Base-by-base conservation (phyloP, 2,888 invertebrate genomes). In the Coremacera marginata region DNA sequence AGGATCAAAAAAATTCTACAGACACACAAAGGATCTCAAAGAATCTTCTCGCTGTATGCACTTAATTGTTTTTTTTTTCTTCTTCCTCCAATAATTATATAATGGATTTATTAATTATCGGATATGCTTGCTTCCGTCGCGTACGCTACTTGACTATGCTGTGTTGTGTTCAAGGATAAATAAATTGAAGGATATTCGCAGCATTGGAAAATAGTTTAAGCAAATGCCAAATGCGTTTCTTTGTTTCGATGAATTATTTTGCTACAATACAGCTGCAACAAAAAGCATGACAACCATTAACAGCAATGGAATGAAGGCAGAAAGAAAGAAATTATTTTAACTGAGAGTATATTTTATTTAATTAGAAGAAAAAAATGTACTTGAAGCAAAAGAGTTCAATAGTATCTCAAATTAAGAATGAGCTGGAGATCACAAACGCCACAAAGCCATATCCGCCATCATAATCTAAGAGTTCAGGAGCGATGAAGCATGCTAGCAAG, bases 61-160 rank as follows among this genome's bases (percentile, higher is more conserved):
- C 31, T 37, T 31, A 27, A 31, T 31, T 65, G 25, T 37, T 65
- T 60, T 22, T 60, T 27, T 16, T 60, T 31, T 31, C 31, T 31
- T 22, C n/a, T 65, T 65, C 19, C 22, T 9, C 70, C 67, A 63
- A 44, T 77, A 74, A 77, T 57, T 74, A 65, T 70, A 70, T 74
- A 77, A 74, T 77, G 63, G 74, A 74, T 74, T 74, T 74, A 74
- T 70, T 74, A 70, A 77, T 74, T 77, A 70, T 44, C 19, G 67
- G 19, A 49, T 67, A 16, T 31, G 49, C 14, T 51, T 51, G 25
- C 68, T 51, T 19, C 27, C 51, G 49, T 51, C 25, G 63, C 63
- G 0, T 31, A 1, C 57, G 11, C 57, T 22, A 11, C 9, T 60
- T 25, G 9, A 27, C 44, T 44, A 44, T 27, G 22, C 57, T 9